Percentiles rank a stretch among this genome's conserved stretches.
These are phyloP conservation scores for Lumbricus terrestris DNA, from an alignment of 2,888 invertebrate genomes.

Conservation along the genomic window DNA sequence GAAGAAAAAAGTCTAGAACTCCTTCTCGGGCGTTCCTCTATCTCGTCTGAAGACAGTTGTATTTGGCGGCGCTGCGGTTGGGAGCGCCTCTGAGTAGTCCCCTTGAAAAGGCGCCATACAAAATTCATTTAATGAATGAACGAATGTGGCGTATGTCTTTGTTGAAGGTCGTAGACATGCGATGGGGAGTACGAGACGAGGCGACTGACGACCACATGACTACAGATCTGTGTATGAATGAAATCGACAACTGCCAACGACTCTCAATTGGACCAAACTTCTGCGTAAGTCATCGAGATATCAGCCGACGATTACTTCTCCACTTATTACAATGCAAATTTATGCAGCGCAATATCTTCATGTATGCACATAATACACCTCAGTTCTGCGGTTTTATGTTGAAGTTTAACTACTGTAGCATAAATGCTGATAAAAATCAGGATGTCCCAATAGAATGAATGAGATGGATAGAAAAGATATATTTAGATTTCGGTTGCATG, in stretches of 20 bases:
- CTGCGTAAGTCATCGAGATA: constrained; percentile 13
- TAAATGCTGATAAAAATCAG: no score
- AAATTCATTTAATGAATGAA: neutral
- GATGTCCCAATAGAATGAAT: neutral
- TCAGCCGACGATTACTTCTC: no score
- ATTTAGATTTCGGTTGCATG: neutral
- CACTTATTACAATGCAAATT: neutral
- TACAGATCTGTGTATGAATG: constrained; percentile 94
- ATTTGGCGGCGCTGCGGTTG: no score
- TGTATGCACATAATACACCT: no score
- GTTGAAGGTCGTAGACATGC: constrained; percentile 89
- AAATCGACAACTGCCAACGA: constrained; percentile 94
- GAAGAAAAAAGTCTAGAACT: no score
- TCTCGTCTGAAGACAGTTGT: no score
- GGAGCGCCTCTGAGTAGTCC: no score
- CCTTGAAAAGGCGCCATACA: no score
- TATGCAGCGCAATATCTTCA: neutral
- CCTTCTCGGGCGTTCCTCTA: no score
- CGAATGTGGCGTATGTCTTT: neutral
- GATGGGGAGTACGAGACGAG: constrained; percentile 97
- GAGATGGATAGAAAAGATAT: neutral
- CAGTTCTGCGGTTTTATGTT: no score
- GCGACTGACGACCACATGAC: constrained; percentile 99
- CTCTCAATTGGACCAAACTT: constrained; percentile 32
- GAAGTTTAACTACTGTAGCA: no score